phyloP scores from a whole-genome alignment of 2,113 vertebrate genomes.

The Zootoca vivipara region DNA sequence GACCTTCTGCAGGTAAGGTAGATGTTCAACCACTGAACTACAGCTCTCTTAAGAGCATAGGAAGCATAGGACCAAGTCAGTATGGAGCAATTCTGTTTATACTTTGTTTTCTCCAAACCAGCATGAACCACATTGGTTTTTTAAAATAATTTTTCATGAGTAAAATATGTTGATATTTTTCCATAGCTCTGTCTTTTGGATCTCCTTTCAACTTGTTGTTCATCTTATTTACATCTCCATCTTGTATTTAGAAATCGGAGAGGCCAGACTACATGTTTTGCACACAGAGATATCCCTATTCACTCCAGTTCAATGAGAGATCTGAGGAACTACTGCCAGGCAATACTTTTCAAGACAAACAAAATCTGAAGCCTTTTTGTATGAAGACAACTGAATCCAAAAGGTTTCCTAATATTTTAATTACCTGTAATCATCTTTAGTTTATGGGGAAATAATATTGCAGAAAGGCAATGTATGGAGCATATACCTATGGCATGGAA shows the following conservation, averaged over 20 bases:
- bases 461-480: background rate
- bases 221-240: background rate
- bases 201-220: background rate
- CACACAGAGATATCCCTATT: background rate
- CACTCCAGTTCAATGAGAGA: background rate
- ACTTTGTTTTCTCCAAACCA: background rate
- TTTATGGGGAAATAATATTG: background rate
- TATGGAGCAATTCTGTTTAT: background rate
- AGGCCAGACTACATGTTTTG: too few species aligned
- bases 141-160: background rate
- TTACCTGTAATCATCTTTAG: background rate
- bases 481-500: background rate
- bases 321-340: too few species aligned
- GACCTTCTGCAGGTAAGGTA: too few species aligned
- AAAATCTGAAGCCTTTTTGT: too few species aligned
- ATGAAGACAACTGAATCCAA: background rate
- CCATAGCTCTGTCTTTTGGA: background rate
- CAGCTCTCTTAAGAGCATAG: too few species aligned
- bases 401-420: too few species aligned
- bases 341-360: too few species aligned
- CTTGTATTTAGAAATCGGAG: background rate
- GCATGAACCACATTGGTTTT: background rate
- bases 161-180: background rate
- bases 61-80: background rate
- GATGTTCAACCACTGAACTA: too few species aligned